Evolutionary conservation across 2,113 vertebrate genomes (phyloP), one percentile per base, ranked within the genome.

Genomic region (Oreocharis arfaki): DNA sequence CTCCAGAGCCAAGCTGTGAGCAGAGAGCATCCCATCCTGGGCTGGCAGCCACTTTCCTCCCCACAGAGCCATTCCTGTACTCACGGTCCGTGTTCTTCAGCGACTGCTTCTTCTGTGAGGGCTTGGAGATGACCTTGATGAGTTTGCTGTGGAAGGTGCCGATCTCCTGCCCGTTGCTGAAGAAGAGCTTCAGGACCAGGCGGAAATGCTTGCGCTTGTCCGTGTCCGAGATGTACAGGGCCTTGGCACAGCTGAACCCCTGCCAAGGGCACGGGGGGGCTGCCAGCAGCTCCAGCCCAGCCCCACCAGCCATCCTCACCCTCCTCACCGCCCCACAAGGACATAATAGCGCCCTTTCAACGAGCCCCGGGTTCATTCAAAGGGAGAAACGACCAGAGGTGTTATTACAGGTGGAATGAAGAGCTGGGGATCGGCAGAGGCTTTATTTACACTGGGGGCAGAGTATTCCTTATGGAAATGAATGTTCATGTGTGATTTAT

Each of bases 121-220:
- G 99, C 95, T 99, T 99, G 84, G 99, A 99, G 98, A 99, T 99
- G 86, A 99, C 98, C 96, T 99, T 99, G 97, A 99, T 99, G 96
- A 99, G 98, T 91, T 98, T 97, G 98, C 99, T 99, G 96, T 99
- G 98, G 96, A 99, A 99, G 3, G 98, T 98, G 37, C 99, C 99
- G 1, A 99, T 98, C 96, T 99, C 99, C 94, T 98, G 98, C 91
- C 99, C 98, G 6, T 98, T 98, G 55, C 97, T 97, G 90, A 99
- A 96, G 97, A 99, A 98, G 28, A 99, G 98, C 46, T 97, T 97
- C 88, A 99, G 98, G 81, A 99, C 97, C 95, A 99, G 97, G 49
- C 98, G 98, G 96, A 99, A 99, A 86, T 99, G 99, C 69, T 99
- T 99, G 95, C 99, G 98, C 96, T 99, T 99, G 97, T 99, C 99